Evolutionary conservation across 2,888 invertebrate species (phyloP).

Genomic region (Dynastes maya): DNA sequence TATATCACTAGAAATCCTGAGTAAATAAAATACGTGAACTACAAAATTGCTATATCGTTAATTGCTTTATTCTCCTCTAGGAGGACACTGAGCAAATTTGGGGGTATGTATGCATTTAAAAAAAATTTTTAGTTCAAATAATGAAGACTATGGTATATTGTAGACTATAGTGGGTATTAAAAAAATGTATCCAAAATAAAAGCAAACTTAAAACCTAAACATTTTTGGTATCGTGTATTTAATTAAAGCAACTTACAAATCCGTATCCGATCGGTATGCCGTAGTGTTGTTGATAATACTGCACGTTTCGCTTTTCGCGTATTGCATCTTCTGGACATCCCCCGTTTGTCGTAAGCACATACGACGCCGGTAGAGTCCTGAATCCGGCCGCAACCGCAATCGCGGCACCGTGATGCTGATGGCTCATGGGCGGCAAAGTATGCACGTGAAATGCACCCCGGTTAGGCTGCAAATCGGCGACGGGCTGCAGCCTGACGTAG

Average conservation of each 20-base stretch:
- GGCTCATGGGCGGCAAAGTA: slow-evolving; percentile 62
- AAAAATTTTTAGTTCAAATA: no score
- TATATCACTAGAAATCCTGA: no score
- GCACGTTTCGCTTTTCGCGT: slow-evolving; percentile 50
- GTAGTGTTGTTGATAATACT: slow-evolving; percentile 39
- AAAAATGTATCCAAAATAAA: no score
- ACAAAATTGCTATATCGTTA: no score
- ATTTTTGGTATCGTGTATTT: neutral
- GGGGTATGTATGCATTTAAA: no score
- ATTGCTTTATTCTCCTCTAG: no score
- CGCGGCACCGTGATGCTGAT: slow-evolving; percentile 46
- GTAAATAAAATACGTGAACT: no score
- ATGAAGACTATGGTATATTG: no score
- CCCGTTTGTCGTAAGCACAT: slow-evolving; percentile 55
- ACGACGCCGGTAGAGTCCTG: slow-evolving; percentile 66
- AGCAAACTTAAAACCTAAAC: no score
- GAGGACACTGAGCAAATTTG: no score
- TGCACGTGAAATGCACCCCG: slow-evolving; percentile 62
- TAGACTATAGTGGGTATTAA: no score
- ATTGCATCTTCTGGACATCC: slow-evolving; percentile 50
- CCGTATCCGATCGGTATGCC: slow-evolving; percentile 40
- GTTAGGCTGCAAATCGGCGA: slow-evolving; percentile 50
- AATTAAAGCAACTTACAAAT: slow-evolving; percentile 52
- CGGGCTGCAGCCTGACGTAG: slow-evolving; percentile 63
- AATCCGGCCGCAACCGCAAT: slow-evolving; percentile 56